Evolutionary conservation across 1,140 invertebrate genomes (phyloP), one percentile per base, ranked within the genome.

Genomic region (Drosophila kurseongensis): DNA sequence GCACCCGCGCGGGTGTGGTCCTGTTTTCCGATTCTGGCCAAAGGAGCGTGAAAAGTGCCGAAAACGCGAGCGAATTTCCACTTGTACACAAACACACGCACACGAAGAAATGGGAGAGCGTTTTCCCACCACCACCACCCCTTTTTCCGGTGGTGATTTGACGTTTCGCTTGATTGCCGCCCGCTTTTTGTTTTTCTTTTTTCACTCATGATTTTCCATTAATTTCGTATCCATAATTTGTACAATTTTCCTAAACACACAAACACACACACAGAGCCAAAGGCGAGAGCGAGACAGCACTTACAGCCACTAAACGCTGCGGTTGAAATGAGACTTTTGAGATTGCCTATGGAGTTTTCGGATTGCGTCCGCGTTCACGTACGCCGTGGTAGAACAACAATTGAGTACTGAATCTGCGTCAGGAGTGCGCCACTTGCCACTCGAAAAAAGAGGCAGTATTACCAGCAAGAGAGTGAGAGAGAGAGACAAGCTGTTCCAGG

Each of bases 371-470:
- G 83, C 83, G 74, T 80, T 60, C 61, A 84, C 86, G 86, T 90
- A 75, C 82, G 81, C 76, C 77, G 74, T 54, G 58, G 50, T 77
- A 79, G 88, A 89, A 91, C 77, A 91, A 91, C 90, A 91, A 91
- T 83, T 90, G 79, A 91, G 90, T 80, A 91, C 90, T 91, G 76
- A 91, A 91, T 84, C 84, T 79, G 80, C 62, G 59, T 60, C 76
- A 60, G 75, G 55, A 60, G 56, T 36, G 18, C 58, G 40, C 63
- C 61, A 88, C 65, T 65, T 75, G 65, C 69, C 81, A 81, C 67
- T 74, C 59, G 67, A 60, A 74, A 60, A 78, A 80, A 23, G 35
- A 47, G 38, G 52, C 13, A 48, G 23, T 29, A 16, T 16, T 51
- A 6, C 23, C 48, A 8, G 40, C 47, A 36, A 51, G 32, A 27